A percentile compares a stretch with the other conserved stretches of the same genome.
Evolutionary conservation across 1,140 invertebrate species (phyloP).

Genomic region (Drosophila subobscura): DNA sequence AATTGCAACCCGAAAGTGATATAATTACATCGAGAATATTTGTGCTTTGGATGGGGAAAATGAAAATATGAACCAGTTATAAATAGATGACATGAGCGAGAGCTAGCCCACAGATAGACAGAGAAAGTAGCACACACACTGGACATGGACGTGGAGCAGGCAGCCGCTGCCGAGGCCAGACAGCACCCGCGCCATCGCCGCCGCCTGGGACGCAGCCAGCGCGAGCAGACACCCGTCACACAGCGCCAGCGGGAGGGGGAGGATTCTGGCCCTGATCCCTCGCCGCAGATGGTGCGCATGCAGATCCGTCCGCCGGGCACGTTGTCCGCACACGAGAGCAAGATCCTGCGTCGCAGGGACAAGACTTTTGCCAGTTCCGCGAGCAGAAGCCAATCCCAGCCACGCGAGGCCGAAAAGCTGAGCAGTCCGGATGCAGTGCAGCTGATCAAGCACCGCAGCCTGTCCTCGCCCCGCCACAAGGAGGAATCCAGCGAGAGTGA

Average conservation of each 20-base stretch:
- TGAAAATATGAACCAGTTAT: constrained; percentile 64
- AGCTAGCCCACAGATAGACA: constrained; percentile 28
- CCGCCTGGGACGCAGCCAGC: constrained; percentile 71
- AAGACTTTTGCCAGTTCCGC: constrained; percentile 65
- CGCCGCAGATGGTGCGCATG: constrained; percentile 68
- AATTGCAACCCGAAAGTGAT: constrained; percentile 58
- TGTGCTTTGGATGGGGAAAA: constrained; percentile 36
- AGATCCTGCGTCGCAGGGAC: constrained; percentile 75
- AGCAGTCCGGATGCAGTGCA: constrained; percentile 68
- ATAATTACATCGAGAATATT: constrained; percentile 60
- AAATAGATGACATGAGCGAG: constrained; percentile 64
- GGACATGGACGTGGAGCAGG: constrained; percentile 46
- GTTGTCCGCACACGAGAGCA: constrained; percentile 79
- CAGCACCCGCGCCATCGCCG: constrained; percentile 62
- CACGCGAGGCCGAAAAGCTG: constrained; percentile 77
- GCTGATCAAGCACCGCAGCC: constrained; percentile 75
- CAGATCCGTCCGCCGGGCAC: constrained; percentile 73
- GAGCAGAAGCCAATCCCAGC: constrained; percentile 84
- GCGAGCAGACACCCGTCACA: constrained; percentile 85
- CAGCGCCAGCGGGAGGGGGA: constrained; percentile 36
- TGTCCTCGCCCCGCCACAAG: constrained; percentile 79
- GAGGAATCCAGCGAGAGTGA: constrained; percentile 80
- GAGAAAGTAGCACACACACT: constrained; percentile 25
- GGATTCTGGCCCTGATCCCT: constrained; percentile 16
- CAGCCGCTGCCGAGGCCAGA: constrained; percentile 2